Conservation (phyloP, 2,888 invertebrate genomes). For the Pantelozetes paolii region DNA sequence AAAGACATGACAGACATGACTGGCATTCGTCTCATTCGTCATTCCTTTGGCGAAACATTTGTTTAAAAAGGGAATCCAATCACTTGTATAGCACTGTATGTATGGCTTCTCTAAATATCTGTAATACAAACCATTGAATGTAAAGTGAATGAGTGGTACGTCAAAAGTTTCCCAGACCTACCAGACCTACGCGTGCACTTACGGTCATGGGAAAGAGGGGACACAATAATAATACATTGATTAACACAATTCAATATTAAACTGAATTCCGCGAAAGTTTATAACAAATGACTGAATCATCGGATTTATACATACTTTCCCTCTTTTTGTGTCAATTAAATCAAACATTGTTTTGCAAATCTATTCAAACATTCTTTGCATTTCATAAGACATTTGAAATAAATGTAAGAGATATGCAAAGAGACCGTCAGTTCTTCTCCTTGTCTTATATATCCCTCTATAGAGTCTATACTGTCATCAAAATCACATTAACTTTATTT, state of each 20-base stretch:
- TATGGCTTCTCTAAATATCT: background rate
- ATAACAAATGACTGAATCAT: conserved; percentile 4
- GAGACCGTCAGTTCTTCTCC: background rate
- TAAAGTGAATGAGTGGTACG: conserved; percentile 8
- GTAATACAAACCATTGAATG: background rate
- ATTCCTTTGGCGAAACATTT: background rate
- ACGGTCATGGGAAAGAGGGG: conserved; percentile 26
- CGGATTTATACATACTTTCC: background rate
- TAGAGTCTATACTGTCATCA: background rate
- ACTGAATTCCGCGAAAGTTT: conserved; percentile 8
- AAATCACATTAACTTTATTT: conserved; percentile 1
- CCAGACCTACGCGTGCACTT: conserved; percentile 20
- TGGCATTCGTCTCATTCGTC: conserved; percentile 8
- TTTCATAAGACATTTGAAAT: background rate
- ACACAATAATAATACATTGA: conserved; percentile 12
- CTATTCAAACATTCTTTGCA: background rate
- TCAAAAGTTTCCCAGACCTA: conserved; percentile 26
- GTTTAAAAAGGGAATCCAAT: conserved; percentile 1
- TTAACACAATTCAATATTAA: background rate
- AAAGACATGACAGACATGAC: background rate
- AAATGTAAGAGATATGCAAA: background rate
- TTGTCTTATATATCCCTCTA: background rate
- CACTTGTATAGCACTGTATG: background rate
- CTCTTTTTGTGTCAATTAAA: background rate
- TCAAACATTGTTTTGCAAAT: background rate